phyloP scores from a whole-genome alignment of 2,888 invertebrate species.

The Athetis lepigone region DNA sequence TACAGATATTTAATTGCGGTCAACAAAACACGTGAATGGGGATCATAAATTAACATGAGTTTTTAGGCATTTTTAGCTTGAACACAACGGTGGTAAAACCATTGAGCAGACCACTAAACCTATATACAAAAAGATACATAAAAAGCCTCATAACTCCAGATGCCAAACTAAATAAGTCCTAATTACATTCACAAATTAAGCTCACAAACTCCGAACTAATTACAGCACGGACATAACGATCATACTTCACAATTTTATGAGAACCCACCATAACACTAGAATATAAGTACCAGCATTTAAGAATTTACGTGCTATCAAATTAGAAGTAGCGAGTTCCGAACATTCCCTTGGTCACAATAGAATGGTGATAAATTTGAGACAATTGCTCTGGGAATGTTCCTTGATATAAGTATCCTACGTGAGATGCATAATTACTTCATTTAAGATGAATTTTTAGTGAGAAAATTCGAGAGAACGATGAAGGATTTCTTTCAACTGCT shows the following conservation, averaged over 20 bases:
- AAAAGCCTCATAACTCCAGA: neutral
- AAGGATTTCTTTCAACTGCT: slow-evolving; percentile 27
- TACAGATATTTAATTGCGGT: too few relatives aligned
- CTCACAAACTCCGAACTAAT: slow-evolving; percentile 30
- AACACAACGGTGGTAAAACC: too few relatives aligned
- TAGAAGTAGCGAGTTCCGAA: slow-evolving; percentile 37
- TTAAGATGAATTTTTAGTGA: slow-evolving; percentile 50
- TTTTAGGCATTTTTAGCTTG: too few relatives aligned
- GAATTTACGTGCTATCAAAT: slow-evolving; percentile 65
- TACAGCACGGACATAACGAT: slow-evolving; percentile 19
- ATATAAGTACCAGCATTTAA: slow-evolving; percentile 48
- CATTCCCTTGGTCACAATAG: slow-evolving; percentile 60
- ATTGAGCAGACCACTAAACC: too few relatives aligned
- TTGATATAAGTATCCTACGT: slow-evolving; percentile 72
- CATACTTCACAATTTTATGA: slow-evolving; percentile 48
- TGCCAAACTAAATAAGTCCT: neutral
- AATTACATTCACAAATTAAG: slow-evolving; percentile 30
- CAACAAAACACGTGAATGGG: too few relatives aligned
- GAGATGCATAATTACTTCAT: slow-evolving; percentile 64
- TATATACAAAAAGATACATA: too few relatives aligned
- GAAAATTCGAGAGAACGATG: slow-evolving; percentile 9
- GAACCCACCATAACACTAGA: slow-evolving; percentile 36
- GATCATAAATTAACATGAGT: too few relatives aligned
- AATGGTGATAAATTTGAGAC: slow-evolving; percentile 71
- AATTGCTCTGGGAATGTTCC: slow-evolving; percentile 70